These are phyloP conservation scores for Contarinia nasturtii DNA, from an alignment of 1,140 invertebrate species.

Conservation along the genomic window DNA sequence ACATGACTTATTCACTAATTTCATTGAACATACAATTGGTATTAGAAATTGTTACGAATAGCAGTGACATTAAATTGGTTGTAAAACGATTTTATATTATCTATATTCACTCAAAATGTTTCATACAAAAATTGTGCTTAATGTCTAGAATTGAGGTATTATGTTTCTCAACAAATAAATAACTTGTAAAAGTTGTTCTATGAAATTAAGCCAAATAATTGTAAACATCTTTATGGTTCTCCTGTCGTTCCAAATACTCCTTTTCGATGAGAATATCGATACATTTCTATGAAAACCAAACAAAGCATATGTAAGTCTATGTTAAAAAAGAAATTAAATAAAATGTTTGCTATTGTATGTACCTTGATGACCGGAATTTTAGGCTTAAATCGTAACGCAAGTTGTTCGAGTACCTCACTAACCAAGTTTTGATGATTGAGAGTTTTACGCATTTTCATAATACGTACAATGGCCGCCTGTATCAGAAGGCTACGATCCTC, in stretches of 20 bases:
- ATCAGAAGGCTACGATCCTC: constrained; percentile 93
- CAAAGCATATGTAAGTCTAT: constrained; percentile 3
- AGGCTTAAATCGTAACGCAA: constrained; percentile 92
- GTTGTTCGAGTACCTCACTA: constrained; percentile 87
- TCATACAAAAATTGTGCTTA: too few species aligned
- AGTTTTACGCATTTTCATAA: constrained; percentile 98
- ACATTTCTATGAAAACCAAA: constrained; percentile 65
- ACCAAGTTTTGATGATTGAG: constrained; percentile 92
- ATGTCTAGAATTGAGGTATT: too few species aligned
- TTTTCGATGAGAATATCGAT: constrained; percentile 99
- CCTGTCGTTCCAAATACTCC: constrained; percentile 92
- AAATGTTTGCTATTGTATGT: too few species aligned
- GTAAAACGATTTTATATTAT: too few species aligned
- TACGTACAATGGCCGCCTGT: constrained; percentile 95
- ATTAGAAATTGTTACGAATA: too few species aligned
- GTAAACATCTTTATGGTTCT: constrained; percentile 94
- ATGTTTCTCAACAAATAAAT: too few species aligned
- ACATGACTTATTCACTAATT: too few species aligned
- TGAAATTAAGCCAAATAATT: constrained; percentile 71
- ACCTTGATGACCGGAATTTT: constrained; percentile 93
- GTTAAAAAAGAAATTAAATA: too few species aligned
- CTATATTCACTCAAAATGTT: too few species aligned
- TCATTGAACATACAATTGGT: too few species aligned
- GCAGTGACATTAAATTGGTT: too few species aligned
- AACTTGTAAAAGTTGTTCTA: too few species aligned